Evolutionary conservation across 2,888 invertebrate species (phyloP), one percentile per base, ranked within the genome.

Genomic region (Trachelus iudaicus): DNA sequence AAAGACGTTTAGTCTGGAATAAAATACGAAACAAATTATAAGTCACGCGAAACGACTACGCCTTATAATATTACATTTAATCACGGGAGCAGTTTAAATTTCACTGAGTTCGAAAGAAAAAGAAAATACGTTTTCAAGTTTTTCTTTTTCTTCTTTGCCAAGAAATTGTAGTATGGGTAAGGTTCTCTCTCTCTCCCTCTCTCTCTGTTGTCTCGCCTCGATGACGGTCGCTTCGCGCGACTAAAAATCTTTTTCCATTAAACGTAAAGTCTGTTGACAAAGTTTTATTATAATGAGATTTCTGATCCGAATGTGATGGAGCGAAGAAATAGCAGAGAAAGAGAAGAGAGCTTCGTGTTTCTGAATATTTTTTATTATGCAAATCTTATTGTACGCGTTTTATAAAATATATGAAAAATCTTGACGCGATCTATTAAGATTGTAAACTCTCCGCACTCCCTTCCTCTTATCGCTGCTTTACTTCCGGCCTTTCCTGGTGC

Each of bases 11-110:
- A 15, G 9, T 74, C 3, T 79, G 79, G 79, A 74, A 77, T 31
- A 80, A n/a, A 75, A 23, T 80, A 1, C 80, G 78, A 34, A 81
- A 82, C n/a, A 87, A 86, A 75, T 69, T 86, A 30, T 86, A 73
- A 80, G 23, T 56, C 56, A 23, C 23, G 56, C 9, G 2, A 56
- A 56, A 56, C 56, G 9, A 9, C 23, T 56, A 9, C 56, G 6
- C 9, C 2, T 56, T 56, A 9, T 56, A 2, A 56, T 56, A 56
- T 56, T 23, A 56, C 6, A 23, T 2, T 56, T 56, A 9, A 56
- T 9, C 56, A 9, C 9, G 2, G 23, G 56, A 56, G 23, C 9
- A 56, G 23, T 56, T 56, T 2, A 56, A 9, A 56, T 56, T 56
- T 56, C 1, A 9, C 6, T 23, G 23, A 56, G 23, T 40, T 6